Evolutionary conservation across 2,888 invertebrate genomes (phyloP).

Genomic region (Patella pellucida): DNA sequence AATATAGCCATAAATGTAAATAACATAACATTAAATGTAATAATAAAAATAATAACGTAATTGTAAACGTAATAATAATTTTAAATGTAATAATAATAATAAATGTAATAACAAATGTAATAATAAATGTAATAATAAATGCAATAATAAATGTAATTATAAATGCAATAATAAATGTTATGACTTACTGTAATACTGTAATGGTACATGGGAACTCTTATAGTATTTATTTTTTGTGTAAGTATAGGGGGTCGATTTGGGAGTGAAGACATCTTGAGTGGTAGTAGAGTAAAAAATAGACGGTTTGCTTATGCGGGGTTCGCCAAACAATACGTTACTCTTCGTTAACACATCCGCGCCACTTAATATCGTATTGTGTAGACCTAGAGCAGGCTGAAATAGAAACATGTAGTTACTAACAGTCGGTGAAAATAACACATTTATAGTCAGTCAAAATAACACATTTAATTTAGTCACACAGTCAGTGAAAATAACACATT

Average conservation of each 20-base stretch:
- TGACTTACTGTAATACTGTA: constrained; percentile 58
- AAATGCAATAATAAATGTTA: not conserved
- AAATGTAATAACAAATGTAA: too few species aligned
- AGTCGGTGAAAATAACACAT: too few species aligned
- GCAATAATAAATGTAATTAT: too few species aligned
- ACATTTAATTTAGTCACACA: too few species aligned
- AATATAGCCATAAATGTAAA: too few species aligned
- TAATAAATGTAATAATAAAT: too few species aligned
- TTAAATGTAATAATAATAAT: too few species aligned
- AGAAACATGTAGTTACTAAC: constrained; percentile 6
- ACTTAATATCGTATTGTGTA: constrained; percentile 54
- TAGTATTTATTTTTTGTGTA: constrained; percentile 49
- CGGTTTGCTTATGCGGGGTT: constrained; percentile 47
- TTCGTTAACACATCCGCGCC: constrained; percentile 61
- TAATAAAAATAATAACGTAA: too few species aligned
- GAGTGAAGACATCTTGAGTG: constrained; percentile 46
- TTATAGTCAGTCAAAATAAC: too few species aligned
- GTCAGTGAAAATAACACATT: too few species aligned
- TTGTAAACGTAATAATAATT: too few species aligned
- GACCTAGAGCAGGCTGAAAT: constrained; percentile 51
- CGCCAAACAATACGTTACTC: constrained; percentile 64
- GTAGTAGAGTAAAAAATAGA: constrained; percentile 57
- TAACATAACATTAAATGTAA: too few species aligned
- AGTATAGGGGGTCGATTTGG: constrained; percentile 53
- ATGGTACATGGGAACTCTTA: constrained; percentile 55